Percentiles rank a stretch among this genome's conserved stretches.
Evolutionary conservation across 2,888 invertebrate species (phyloP).

Genomic region (Hyppa rectilinea): DNA sequence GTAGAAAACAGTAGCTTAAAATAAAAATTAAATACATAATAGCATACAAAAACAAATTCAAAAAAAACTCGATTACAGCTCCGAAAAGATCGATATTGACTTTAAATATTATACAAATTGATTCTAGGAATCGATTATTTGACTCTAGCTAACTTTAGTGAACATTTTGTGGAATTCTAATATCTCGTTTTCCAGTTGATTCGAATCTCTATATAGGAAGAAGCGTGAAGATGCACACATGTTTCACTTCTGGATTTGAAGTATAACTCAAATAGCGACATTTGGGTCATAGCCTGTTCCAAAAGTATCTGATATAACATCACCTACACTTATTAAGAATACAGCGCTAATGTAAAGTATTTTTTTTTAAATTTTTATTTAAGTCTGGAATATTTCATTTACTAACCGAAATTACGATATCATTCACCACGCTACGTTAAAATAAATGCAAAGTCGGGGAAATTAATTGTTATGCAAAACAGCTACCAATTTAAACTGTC

Average conservation of each 20-base stretch:
- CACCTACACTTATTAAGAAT: neutral
- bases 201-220: neutral
- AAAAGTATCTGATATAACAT: too few species aligned
- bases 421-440: neutral
- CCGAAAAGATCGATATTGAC: neutral
- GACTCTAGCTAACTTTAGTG: conserved; percentile 9
- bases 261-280: too few species aligned
- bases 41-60: neutral
- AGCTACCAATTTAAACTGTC: neutral
- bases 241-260: neutral
- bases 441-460: neutral
- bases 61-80: conserved; percentile 7
- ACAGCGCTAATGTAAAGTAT: neutral
- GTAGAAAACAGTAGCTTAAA: conserved; percentile 24
- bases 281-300: too few species aligned
- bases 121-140: conserved; percentile 22
- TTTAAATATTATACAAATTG: neutral
- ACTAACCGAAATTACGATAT: neutral
- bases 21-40: conserved; percentile 6
- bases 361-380: neutral
- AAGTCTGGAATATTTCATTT: neutral
- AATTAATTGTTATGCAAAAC: too few species aligned
- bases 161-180: neutral
- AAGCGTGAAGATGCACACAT: neutral
- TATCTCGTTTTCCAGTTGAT: neutral